phyloP scores from a whole-genome alignment of 2,797 vertebrate genomes.

The Pitangus sulphuratus region DNA sequence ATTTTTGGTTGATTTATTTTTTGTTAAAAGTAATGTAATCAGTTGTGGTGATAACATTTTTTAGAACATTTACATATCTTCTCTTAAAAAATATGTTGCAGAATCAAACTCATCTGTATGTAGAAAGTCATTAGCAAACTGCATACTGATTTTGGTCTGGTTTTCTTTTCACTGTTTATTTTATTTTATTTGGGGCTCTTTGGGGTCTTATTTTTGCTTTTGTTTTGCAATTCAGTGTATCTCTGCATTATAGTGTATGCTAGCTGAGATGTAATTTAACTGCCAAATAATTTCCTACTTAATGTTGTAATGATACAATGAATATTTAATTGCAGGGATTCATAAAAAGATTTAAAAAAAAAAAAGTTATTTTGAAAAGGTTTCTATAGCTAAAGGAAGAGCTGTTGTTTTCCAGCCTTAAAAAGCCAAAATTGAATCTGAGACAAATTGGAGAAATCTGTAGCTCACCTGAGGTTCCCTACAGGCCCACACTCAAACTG shows the following conservation, averaged over 20 bases:
- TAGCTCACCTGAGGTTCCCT: neutral
- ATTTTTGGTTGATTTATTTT: neutral
- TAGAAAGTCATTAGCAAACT: neutral
- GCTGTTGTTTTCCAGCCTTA: neutral
- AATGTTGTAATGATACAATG: neutral
- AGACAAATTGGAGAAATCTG: neutral
- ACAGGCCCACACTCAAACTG: neutral
- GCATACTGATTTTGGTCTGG: neutral
- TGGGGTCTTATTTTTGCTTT: accelerated
- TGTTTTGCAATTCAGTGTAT: neutral
- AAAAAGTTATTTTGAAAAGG: neutral
- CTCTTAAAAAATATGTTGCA: neutral
- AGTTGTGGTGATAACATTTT: neutral
- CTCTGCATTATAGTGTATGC: neutral
- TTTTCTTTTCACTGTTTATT: neutral
- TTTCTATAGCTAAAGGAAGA: neutral
- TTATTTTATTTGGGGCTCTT: neutral
- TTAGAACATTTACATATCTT: neutral
- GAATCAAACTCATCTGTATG: accelerated
- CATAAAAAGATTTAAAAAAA: neutral
- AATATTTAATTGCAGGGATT: neutral
- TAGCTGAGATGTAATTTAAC: neutral
- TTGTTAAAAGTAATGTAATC: neutral
- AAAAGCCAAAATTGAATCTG: neutral
- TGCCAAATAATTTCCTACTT: neutral